These are phyloP conservation scores for Choristoneura fumiferana DNA, from an alignment of 1,140 invertebrate species.

Conservation along the genomic window DNA sequence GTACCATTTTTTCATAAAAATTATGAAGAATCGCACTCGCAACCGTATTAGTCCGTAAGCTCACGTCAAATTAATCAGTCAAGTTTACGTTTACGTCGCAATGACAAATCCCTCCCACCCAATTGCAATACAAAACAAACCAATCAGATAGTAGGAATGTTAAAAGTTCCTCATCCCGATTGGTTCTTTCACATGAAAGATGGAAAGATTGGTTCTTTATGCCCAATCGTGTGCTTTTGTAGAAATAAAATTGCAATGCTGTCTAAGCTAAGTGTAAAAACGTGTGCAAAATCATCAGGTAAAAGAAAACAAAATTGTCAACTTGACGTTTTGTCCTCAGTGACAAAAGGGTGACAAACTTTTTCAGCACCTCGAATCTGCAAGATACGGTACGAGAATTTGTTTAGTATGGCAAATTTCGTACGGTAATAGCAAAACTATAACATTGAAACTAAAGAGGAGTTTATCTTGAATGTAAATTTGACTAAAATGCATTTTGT, in stretches of 20 bases:
- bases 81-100: background rate
- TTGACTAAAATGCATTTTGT: slow-evolving; percentile 52
- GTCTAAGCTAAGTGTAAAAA: background rate
- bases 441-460: slow-evolving; percentile 24
- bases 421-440: slow-evolving; percentile 5
- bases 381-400: background rate
- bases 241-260: background rate
- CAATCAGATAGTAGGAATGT: too few species aligned
- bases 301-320: background rate
- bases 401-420: background rate
- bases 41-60: too few species aligned
- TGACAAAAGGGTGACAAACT: background rate
- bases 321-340: slow-evolving; percentile 1
- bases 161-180: too few species aligned
- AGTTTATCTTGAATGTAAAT: slow-evolving; percentile 42
- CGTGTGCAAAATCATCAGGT: background rate
- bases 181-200: too few species aligned
- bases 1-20: slow-evolving; percentile 33
- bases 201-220: too few species aligned
- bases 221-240: too few species aligned
- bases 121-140: too few species aligned
- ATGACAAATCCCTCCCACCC: slow-evolving; percentile 26
- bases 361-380: background rate
- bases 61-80: too few species aligned
- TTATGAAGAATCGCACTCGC: slow-evolving; percentile 12